These are phyloP conservation scores for Achlya flavicornis DNA, from an alignment of 2,888 invertebrate genomes.

Conservation along the genomic window DNA sequence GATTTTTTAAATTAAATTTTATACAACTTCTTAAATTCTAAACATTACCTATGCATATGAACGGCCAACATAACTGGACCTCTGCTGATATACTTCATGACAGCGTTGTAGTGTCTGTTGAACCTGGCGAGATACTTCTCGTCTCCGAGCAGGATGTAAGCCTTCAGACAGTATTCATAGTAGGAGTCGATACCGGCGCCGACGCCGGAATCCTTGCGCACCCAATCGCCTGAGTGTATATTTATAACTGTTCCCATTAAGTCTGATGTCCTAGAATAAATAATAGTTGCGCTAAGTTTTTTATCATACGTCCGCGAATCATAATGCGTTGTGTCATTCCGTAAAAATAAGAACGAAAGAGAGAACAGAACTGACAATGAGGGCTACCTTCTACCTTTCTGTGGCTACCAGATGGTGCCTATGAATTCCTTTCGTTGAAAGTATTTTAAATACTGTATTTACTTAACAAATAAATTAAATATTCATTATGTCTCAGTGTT, in stretches of 20 bases:
- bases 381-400: too few relatives aligned
- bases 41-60: constrained; percentile 90
- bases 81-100: constrained; percentile 98
- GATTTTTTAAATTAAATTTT: too few relatives aligned
- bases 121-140: constrained; percentile 97
- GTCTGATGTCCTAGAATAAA: constrained; percentile 85
- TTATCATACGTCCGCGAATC: not conserved
- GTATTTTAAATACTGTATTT: too few relatives aligned
- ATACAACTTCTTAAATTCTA: not conserved
- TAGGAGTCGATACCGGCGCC: constrained; percentile 99
- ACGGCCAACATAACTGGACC: constrained; percentile 98
- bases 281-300: not conserved
- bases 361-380: too few relatives aligned
- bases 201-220: constrained; percentile 97
- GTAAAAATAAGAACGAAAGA: too few relatives aligned
- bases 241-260: constrained; percentile 98
- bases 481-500: too few relatives aligned
- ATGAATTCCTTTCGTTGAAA: too few relatives aligned
- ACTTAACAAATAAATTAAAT: too few relatives aligned
- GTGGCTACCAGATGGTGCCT: too few relatives aligned
- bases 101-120: constrained; percentile 96
- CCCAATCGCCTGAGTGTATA: constrained; percentile 99
- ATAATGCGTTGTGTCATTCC: too few relatives aligned
- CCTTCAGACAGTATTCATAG: constrained; percentile 99
- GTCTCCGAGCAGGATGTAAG: constrained; percentile 97